Percentiles rank a stretch among this genome's conserved stretches.
These are phyloP conservation scores for Pemphredon lugubris DNA, from an alignment of 2,888 invertebrate genomes.

Conservation along the genomic window DNA sequence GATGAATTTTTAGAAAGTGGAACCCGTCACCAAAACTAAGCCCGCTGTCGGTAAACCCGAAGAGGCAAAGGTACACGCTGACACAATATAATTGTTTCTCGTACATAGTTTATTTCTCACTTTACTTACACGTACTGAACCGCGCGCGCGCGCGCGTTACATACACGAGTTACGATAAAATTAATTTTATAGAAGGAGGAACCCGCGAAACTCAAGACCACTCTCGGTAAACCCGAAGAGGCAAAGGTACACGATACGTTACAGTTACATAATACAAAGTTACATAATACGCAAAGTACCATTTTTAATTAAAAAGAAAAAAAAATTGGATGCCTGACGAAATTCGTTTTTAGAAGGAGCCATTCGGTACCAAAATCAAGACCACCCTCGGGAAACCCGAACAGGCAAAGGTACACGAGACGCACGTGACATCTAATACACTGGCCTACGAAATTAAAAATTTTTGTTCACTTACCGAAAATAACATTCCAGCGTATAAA, in stretches of 20 bases:
- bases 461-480: too few species aligned
- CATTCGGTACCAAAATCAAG: slow-evolving; percentile 46
- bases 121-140: background rate
- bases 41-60: slow-evolving; percentile 53
- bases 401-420: slow-evolving; percentile 25
- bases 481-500: too few species aligned
- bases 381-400: slow-evolving; percentile 46
- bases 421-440: background rate
- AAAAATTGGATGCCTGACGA: background rate
- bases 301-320: background rate
- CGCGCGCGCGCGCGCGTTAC: background rate
- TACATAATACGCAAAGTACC: too few species aligned
- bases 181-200: slow-evolving; percentile 59
- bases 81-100: background rate
- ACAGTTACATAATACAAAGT: background rate
- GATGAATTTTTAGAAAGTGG: slow-evolving; percentile 43
- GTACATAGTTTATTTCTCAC: too few species aligned
- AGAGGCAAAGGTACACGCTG: slow-evolving; percentile 40
- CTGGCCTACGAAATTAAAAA: too few species aligned
- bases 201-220: slow-evolving; percentile 53
- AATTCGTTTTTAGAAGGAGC: slow-evolving; percentile 53
- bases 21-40: slow-evolving; percentile 44
- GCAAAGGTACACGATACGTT: slow-evolving; percentile 46
- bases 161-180: too few species aligned
- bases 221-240: slow-evolving; percentile 57